Evolutionary conservation across 1,140 invertebrate genomes (phyloP), one percentile per base, ranked within the genome.

Genomic region (Aricia agestis): DNA sequence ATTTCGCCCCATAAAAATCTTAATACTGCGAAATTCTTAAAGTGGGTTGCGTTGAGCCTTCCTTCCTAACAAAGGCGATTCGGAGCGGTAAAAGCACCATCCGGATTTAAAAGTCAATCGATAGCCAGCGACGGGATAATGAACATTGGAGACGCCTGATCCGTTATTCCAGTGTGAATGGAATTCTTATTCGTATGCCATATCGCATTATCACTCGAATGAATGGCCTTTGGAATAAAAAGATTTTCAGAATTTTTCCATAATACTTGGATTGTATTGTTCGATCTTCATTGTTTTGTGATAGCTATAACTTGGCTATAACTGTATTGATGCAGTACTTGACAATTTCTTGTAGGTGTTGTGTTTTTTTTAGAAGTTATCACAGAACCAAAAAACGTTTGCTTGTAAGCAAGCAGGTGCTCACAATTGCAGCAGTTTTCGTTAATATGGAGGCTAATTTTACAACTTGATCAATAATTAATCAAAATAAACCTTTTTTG

Each of bases 91-190:
- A 69, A 69, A 68, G 19, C 68, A 59, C 68, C 59, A 61, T 69
- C 59, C 59, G 68, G 68, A 63, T 63, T 63, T 72, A 74, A 74
- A 74, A 74, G 70, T 66, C 73, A 74, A 74, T 74, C 73, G 73
- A 59, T 74, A 69, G 65, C 66, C 63, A 74, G 63, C 66, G 70
- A 59, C 59, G 66, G 65, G 70, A 71, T 74, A 74, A 74, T 74
- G 73, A 69, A 69, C 68, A 69, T 25, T 57, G 68, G 68, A 61
- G 68, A 74, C 68, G 70, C 70, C 58, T 72, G 73, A 74, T 74
- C 73, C 73, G 70, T 72, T 75, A 75, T 75, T 75, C 68, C 74
- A 71, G 69, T 75, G 70, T 68, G 65, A 72, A 69, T 68, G 19
- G 74, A 75, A 75, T 70, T 68, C 70, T 68, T 36, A 69, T 72